phyloP scores from a whole-genome alignment of 2,113 vertebrate genomes.

The Dolichotis patagonum region DNA sequence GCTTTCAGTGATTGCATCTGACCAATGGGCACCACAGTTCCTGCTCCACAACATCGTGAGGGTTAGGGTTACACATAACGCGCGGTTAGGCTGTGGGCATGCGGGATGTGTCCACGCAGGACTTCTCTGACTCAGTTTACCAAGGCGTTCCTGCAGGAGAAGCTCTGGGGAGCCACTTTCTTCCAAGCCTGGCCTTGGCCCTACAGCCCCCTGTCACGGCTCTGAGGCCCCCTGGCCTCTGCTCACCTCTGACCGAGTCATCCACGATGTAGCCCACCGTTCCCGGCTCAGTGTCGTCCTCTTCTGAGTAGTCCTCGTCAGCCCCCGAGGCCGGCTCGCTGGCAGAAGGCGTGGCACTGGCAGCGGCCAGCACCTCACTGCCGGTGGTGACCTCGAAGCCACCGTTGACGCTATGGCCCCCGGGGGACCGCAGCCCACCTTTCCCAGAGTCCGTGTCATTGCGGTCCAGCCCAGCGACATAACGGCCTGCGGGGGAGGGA shows the following conservation, averaged over 20 bases:
- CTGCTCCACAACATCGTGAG: not conserved
- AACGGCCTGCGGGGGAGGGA: slow-evolving; percentile 43
- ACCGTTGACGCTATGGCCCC: not conserved
- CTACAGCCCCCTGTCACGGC: not conserved
- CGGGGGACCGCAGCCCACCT: not conserved
- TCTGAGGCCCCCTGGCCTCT: not conserved
- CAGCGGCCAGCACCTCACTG: not conserved
- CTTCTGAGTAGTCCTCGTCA: slow-evolving; percentile 83
- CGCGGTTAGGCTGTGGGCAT: not conserved
- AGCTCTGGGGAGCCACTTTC: not conserved
- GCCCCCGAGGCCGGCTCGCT: not conserved
- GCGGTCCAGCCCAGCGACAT: slow-evolving; percentile 17
- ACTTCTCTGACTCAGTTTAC: not conserved
- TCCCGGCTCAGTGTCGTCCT: slow-evolving; percentile 79
- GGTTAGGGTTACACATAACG: not conserved
- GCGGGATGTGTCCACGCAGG: not conserved
- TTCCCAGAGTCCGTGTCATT: slow-evolving; percentile 75
- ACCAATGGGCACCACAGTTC: not conserved
- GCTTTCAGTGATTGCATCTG: not conserved
- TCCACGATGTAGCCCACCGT: slow-evolving; percentile 82
- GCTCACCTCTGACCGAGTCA: slow-evolving; percentile 85
- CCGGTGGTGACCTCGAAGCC: not conserved
- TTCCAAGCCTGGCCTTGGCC: not conserved
- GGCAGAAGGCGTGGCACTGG: slow-evolving; percentile 31
- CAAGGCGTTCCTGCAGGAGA: accelerated